Percentiles rank a stretch among this genome's conserved stretches.
Evolutionary conservation across 2,113 vertebrate species (phyloP).

Genomic region (Piaya cayana): DNA sequence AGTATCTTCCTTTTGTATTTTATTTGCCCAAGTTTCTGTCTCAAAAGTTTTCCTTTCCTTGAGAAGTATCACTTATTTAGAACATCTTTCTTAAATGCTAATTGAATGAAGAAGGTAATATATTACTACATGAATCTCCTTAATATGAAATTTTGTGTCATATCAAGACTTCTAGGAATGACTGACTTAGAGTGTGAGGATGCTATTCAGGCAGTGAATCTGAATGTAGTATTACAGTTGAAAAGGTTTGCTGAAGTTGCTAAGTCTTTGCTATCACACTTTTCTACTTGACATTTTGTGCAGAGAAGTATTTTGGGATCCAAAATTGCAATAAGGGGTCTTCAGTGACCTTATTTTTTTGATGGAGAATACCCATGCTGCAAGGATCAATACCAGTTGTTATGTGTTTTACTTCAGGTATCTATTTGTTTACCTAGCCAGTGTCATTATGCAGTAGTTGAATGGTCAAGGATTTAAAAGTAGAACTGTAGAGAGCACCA

Average conservation of each 20-base stretch:
- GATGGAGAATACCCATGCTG: background rate
- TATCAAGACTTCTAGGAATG: background rate
- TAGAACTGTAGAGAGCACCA: background rate
- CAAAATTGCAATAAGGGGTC: background rate
- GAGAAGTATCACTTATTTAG: background rate
- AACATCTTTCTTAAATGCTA: background rate
- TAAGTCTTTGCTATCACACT: background rate
- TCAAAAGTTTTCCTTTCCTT: background rate
- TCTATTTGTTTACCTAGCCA: background rate
- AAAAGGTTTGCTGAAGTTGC: background rate
- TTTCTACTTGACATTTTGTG: background rate
- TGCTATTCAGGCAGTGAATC: background rate
- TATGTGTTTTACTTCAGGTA: background rate
- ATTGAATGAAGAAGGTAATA: background rate
- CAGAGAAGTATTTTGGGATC: background rate
- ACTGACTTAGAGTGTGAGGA: background rate
- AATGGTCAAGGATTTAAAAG: background rate
- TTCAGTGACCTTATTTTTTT: background rate
- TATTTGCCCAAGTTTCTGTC: background rate
- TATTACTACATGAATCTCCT: background rate
- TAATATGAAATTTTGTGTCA: background rate
- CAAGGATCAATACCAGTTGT: background rate
- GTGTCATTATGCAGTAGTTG: background rate
- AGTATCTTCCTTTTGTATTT: background rate
- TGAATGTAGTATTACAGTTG: background rate